phyloP scores from a whole-genome alignment of 2,797 vertebrate species.

The Falco berigora region DNA sequence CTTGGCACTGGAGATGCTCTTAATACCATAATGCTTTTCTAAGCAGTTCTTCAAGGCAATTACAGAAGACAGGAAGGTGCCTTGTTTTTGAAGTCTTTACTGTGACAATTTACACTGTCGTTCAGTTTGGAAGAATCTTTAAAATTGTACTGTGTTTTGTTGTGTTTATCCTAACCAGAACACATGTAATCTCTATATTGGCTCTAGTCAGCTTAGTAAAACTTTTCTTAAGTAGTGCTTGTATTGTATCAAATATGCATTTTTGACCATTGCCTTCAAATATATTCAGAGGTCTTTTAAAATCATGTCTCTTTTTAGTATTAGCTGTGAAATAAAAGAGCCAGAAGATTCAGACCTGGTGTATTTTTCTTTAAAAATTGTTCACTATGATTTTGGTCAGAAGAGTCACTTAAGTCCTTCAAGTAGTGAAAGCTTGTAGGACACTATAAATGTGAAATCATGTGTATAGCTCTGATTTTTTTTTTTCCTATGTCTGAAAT shows the following conservation, averaged over 20 bases:
- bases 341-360: neutral
- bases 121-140: neutral
- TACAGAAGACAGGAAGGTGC: neutral
- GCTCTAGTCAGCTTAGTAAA: neutral
- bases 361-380: neutral
- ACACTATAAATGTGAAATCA: neutral
- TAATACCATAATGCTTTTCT: neutral
- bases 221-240: neutral
- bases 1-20: neutral
- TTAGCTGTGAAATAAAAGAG: neutral
- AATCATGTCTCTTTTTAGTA: neutral
- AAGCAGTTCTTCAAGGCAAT: neutral
- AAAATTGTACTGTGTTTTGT: neutral
- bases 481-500: neutral
- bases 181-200: neutral
- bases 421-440: neutral
- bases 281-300: neutral
- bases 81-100: neutral
- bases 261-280: neutral
- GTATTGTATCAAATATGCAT: neutral
- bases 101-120: neutral
- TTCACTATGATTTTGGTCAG: neutral
- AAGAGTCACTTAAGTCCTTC: neutral
- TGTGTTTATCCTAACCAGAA: neutral
- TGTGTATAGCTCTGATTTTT: neutral